Conservation (phyloP, 1,140 invertebrate genomes). For the Leptonema lineaticorne region DNA sequence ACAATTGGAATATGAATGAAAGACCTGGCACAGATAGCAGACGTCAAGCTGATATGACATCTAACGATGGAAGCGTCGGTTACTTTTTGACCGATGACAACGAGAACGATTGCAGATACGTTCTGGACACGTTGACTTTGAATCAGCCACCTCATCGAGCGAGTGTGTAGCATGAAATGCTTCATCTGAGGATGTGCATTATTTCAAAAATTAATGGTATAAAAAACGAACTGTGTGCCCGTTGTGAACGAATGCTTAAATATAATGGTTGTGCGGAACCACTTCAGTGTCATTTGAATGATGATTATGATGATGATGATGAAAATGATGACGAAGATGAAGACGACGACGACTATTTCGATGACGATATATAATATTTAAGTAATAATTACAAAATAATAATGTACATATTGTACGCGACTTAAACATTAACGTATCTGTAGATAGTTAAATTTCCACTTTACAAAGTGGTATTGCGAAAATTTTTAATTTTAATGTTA, state of each 20-base stretch:
- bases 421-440: neutral
- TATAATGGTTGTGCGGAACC: constrained; percentile 24
- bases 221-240: neutral
- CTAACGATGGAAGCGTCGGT: constrained; percentile 54
- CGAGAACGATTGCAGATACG: constrained; percentile 50
- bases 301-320: no score
- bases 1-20: constrained; percentile 33
- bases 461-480: no score
- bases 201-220: constrained; percentile 3
- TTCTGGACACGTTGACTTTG: constrained; percentile 53
- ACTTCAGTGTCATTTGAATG: constrained; percentile 15
- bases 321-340: no score
- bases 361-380: neutral
- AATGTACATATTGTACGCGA: constrained; percentile 15
- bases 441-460: neutral
- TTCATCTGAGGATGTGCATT: neutral
- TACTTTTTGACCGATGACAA: constrained; percentile 53
- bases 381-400: neutral
- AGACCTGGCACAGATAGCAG: constrained; percentile 7
- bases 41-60: constrained; percentile 46
- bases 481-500: no score
- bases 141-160: constrained; percentile 51
- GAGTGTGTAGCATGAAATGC: constrained; percentile 52
- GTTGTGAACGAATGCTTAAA: neutral
- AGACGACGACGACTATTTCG: no score